Base-by-base conservation (phyloP, 2,797 vertebrate species). In the Sphenopsis melanotis region DNA sequence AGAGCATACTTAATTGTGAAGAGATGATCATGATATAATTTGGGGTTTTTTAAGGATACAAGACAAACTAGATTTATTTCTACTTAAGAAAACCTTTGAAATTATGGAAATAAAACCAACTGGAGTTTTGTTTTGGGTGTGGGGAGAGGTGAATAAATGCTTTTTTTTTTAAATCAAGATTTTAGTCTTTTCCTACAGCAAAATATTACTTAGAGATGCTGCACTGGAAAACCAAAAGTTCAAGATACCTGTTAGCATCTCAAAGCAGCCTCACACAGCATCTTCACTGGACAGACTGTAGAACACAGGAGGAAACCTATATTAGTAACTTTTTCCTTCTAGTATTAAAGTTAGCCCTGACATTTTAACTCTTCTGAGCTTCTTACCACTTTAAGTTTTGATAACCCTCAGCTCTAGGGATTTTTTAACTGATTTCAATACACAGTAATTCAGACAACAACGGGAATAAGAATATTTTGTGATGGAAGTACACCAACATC, bases 231-330 rank as follows among this genome's bases (percentile, higher is more conserved):
- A 96, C 93, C 91, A 95, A 96, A 97, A 94, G 93, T 96, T 97
- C 96, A 96, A 96, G 95, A 94, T 96, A 96, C 96, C 95, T 94
- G 94, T 95, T 94, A 96, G 93, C 96, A 97, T 96, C 95, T 96
- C 95, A 96, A 96, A 94, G 95, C 91, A 97, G 92, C 92, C 94
- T 94, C 95, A 96, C 92, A 96, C 95, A 97, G 93, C 95, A 95
- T 96, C 95, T 97, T 97, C 96, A 97, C 92, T 96, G 93, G 95
- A 95, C 94, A 95, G 94, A 97, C 93, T 95, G 94, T 94, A 96
- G 94, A 94, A 97, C 95, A 96, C 96, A 97, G 95, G 94, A 97
- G 96, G 94, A 97, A 97, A 96, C 95, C 94, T 95, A 95, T 94
- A 95, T 97, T 96, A 96, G 95, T 97, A 96, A 94, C 87, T 96